Conservation (phyloP, 1,140 invertebrate species). For the Aleiodes sp. region DNA sequence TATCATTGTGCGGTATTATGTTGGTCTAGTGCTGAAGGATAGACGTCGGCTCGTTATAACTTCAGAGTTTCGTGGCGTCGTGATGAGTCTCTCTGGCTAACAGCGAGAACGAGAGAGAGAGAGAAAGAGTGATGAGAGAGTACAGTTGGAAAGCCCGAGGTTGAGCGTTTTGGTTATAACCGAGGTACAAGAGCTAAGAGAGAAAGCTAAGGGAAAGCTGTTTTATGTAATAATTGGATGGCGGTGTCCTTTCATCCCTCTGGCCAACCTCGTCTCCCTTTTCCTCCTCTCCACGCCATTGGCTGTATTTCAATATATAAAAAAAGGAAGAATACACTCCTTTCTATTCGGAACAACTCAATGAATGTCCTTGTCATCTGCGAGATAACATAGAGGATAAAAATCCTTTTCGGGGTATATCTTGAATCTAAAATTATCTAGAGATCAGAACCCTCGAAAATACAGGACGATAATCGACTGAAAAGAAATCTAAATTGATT, state of each 20-base stretch:
- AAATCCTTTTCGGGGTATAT: not conserved
- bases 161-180: not conserved
- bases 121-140: too few species aligned
- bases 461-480: not conserved
- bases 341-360: constrained; percentile 13
- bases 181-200: not conserved
- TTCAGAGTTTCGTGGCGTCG: not conserved
- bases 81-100: not conserved
- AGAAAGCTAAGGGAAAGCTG: constrained; percentile 39
- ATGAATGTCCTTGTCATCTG: constrained; percentile 40
- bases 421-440: not conserved
- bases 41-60: not conserved
- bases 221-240: constrained; percentile 65
- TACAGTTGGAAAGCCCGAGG: too few species aligned
- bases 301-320: not conserved
- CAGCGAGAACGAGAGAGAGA: too few species aligned
- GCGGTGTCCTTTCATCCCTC: constrained; percentile 60
- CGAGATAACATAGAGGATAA: not conserved
- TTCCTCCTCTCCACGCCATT: not conserved
- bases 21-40: not conserved
- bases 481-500: not conserved
- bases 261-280: not conserved
- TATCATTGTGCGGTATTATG: too few species aligned
- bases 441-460: too few species aligned
- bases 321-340: not conserved